These are phyloP conservation scores for Meda fulgida DNA, from an alignment of 2,797 vertebrate genomes.

Conservation along the genomic window DNA sequence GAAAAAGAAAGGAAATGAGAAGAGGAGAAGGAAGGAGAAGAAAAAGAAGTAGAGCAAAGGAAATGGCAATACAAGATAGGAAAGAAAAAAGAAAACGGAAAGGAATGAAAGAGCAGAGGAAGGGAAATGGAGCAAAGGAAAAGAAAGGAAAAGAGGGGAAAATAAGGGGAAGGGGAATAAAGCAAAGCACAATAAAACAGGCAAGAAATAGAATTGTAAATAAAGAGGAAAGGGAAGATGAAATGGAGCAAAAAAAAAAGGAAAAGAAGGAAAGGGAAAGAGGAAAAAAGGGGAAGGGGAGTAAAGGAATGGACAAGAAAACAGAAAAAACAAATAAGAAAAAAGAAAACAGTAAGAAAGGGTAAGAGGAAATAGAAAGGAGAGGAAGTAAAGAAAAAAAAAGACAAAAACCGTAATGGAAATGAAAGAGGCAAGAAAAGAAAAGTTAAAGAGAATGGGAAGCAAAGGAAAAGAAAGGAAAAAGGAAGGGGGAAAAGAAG, in stretches of 20 bases:
- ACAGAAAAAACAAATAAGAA: too few species aligned
- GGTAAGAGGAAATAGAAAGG: background rate
- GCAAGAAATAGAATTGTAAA: background rate
- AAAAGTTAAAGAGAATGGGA: background rate
- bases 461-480: background rate
- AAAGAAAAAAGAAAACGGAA: background rate
- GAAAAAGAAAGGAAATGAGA: background rate
- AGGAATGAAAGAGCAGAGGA: background rate
- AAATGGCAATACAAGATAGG: too few species aligned
- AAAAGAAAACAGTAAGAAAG: too few species aligned
- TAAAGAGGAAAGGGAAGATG: background rate
- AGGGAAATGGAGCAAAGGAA: background rate
- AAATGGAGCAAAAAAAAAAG: background rate
- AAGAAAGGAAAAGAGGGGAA: background rate
- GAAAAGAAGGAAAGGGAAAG: background rate
- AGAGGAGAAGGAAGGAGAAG: background rate
- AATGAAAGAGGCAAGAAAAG: background rate
- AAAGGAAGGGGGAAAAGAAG: background rate
- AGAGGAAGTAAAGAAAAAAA: background rate
- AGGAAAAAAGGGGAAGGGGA: too few species aligned
- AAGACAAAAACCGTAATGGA: background rate
- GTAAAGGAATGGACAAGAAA: background rate
- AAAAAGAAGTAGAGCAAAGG: background rate
- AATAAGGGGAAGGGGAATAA: background rate
- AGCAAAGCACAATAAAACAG: background rate